phyloP scores from a whole-genome alignment of 2,888 invertebrate genomes.

The Brachyptera risi region DNA sequence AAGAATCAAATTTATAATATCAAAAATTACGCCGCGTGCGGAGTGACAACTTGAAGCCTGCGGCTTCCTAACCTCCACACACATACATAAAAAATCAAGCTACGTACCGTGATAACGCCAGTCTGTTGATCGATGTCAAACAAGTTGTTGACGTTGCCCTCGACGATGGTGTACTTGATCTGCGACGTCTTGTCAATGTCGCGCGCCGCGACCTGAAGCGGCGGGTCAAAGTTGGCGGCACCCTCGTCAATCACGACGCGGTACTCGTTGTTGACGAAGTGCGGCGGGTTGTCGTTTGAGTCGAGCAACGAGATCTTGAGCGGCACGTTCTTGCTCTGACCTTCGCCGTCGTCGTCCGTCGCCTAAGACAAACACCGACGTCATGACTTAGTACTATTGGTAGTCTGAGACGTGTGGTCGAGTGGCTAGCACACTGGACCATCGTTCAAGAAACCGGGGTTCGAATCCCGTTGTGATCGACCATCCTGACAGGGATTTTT shows the following conservation, averaged over 20 bases:
- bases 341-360: slow-evolving; percentile 77
- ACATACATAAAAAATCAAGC: no score
- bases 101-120: slow-evolving; percentile 64
- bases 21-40: no score
- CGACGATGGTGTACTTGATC: slow-evolving; percentile 69
- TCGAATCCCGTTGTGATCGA: no score
- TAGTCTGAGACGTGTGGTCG: no score
- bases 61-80: no score
- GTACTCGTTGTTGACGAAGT: slow-evolving; percentile 72
- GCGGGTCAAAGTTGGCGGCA: slow-evolving; percentile 74
- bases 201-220: slow-evolving; percentile 59
- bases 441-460: no score
- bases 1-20: no score
- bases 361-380: slow-evolving; percentile 55
- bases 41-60: no score
- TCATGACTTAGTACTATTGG: no score
- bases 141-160: slow-evolving; percentile 55
- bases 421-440: no score
- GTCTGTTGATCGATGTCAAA: slow-evolving; percentile 66
- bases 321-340: slow-evolving; percentile 72
- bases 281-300: slow-evolving; percentile 85
- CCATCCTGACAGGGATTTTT: no score
- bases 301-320: slow-evolving; percentile 75
- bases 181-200: slow-evolving; percentile 80
- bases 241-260: slow-evolving; percentile 83